Evolutionary conservation across 2,797 vertebrate species (phyloP).

Genomic region (Danio kyathit): DNA sequence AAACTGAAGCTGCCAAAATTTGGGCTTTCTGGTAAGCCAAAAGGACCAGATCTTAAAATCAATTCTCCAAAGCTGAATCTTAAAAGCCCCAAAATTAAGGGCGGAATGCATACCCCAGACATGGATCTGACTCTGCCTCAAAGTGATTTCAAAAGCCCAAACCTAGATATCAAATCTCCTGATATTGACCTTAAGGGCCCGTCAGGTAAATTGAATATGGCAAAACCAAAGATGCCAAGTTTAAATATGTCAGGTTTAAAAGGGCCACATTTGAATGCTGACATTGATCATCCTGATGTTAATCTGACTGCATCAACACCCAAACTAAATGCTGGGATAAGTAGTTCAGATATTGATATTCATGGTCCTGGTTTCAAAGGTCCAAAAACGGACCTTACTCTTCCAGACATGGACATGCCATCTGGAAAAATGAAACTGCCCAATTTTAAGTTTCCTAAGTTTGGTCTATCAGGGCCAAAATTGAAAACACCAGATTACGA

Average conservation of each 20-base stretch:
- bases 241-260: slow-evolving; percentile 54
- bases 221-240: slow-evolving; percentile 64
- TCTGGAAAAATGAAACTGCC: slow-evolving; percentile 65
- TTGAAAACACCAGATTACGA: slow-evolving; percentile 37
- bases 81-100: slow-evolving; percentile 49
- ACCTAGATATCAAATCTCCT: slow-evolving; percentile 61
- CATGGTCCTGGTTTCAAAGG: slow-evolving; percentile 20
- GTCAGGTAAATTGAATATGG: slow-evolving; percentile 43
- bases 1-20: slow-evolving; percentile 43
- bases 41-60: slow-evolving; percentile 55
- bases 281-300: slow-evolving; percentile 59
- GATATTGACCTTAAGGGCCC: slow-evolving; percentile 59
- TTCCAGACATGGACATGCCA: slow-evolving; percentile 27
- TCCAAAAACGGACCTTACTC: neutral
- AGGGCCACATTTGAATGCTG: slow-evolving; percentile 58
- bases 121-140: slow-evolving; percentile 15
- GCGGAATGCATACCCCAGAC: slow-evolving; percentile 54
- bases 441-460: slow-evolving; percentile 60
- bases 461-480: slow-evolving; percentile 59
- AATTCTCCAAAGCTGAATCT: slow-evolving; percentile 34
- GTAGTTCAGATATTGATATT: slow-evolving; percentile 38
- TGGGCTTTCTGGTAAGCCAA: slow-evolving; percentile 45
- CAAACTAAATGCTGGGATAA: slow-evolving; percentile 52
- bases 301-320: slow-evolving; percentile 46
- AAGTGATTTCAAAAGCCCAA: slow-evolving; percentile 48